Evolutionary conservation across 2,113 vertebrate genomes (phyloP).

Genomic region (Enhydra lutris): DNA sequence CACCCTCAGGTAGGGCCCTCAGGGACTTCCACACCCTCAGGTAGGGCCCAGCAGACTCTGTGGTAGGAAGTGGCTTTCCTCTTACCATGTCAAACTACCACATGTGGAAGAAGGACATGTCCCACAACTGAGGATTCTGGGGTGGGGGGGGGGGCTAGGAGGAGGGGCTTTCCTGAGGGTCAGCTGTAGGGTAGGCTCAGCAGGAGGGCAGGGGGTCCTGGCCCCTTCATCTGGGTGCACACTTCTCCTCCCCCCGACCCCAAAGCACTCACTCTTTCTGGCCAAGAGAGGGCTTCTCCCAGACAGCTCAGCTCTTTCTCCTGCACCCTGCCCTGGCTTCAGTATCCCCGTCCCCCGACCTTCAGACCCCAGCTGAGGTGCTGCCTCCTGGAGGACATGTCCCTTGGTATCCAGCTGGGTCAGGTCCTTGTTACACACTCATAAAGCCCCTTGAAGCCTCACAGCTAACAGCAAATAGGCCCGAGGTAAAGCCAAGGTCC

Average conservation of each 20-base stretch:
- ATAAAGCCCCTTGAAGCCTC: neutral
- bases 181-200: neutral
- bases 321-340: neutral
- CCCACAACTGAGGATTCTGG: neutral
- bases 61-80: neutral
- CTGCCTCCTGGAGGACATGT: neutral
- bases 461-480: neutral
- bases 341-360: no score
- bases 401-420: neutral
- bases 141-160: no score
- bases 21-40: neutral
- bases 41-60: neutral
- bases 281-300: neutral
- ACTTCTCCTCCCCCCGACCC: no score
- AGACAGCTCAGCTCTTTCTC: neutral
- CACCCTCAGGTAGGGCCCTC: no score
- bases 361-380: neutral
- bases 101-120: neutral
- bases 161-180: neutral
- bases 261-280: neutral
- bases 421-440: neutral
- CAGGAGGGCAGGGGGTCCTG: neutral
- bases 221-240: neutral
- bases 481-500: neutral
- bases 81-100: neutral